Evolutionary conservation across 1,140 invertebrate genomes (phyloP), one percentile per base, ranked within the genome.

Genomic region (Arctopsyche grandis): DNA sequence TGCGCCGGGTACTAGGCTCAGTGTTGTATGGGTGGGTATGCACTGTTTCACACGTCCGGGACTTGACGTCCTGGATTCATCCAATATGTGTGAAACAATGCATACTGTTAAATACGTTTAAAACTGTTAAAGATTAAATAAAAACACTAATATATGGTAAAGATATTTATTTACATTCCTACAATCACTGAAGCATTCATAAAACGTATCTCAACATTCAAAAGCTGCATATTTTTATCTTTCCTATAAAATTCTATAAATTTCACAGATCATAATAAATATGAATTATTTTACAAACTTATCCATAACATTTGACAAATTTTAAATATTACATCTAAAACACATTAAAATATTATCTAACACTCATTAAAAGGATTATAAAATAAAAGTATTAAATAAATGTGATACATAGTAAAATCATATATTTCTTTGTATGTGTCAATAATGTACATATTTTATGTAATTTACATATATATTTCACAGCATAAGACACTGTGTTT

Each of bases 121-220:
- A n/a, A n/a, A n/a, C n/a, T n/a, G n/a, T n/a, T n/a, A n/a, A n/a
- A n/a, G n/a, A n/a, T n/a, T n/a, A n/a, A 38, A 38, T 38, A 7
- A 38, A 38, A 38, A 38, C 7, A 38, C 29, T 4, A 7, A 7
- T 38, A 38, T 38, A 38, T 66, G 24, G 63, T 66, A 66, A 66
- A 44, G 29, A 29, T 76, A 74, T 76, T 76, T 76, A 76, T 76
- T 76, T 76, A 76, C 74, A 76, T 12, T 63, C 74, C 74, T 76
- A 76, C 74, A 74, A 38, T 74, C 70, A 16, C 22, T 24, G 7
- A 74, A 74, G 43, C 43, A 26, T 19, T 52, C 70, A 52, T 74
- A 70, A 22, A 22, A 74, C 38, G 70, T 43, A 74, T 74, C 38
- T 74, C 43, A 74, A 74, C 74, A 76, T 60, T 76, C 52, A 76